phyloP scores from a whole-genome alignment of 2,797 vertebrate species.

The Hypotaenidia philippensis region DNA sequence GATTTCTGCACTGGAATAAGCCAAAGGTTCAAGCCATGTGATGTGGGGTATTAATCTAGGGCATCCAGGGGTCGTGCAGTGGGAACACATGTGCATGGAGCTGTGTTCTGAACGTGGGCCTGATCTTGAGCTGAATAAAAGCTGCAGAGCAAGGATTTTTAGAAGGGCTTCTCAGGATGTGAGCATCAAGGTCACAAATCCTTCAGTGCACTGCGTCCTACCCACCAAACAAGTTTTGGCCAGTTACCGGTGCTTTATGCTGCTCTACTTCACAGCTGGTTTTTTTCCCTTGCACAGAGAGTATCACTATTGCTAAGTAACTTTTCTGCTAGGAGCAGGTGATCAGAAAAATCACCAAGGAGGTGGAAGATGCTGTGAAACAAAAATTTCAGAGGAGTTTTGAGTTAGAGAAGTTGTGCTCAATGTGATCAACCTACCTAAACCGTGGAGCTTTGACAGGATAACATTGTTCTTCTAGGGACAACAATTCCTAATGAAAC shows the following conservation, averaged over 20 bases:
- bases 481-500: slow-evolving; percentile 6
- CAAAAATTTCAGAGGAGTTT: slow-evolving; percentile 9
- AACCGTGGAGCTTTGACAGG: background rate
- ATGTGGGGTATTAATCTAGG: background rate
- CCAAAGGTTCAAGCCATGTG: background rate
- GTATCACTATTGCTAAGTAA: background rate
- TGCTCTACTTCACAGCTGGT: background rate
- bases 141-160: background rate
- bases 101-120: background rate
- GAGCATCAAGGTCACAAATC: background rate
- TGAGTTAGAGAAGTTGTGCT: background rate
- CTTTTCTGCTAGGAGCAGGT: background rate
- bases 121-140: background rate
- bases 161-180: background rate
- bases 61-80: background rate
- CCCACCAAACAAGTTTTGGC: background rate
- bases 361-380: slow-evolving; percentile 14
- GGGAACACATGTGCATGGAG: background rate
- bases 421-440: background rate
- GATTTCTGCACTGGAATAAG: background rate
- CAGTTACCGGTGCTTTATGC: background rate
- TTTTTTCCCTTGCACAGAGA: background rate
- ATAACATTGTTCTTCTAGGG: background rate
- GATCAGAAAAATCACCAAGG: background rate
- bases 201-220: background rate